Conservation (phyloP, 2,888 invertebrate species). For the Stictocephala bisonia region DNA sequence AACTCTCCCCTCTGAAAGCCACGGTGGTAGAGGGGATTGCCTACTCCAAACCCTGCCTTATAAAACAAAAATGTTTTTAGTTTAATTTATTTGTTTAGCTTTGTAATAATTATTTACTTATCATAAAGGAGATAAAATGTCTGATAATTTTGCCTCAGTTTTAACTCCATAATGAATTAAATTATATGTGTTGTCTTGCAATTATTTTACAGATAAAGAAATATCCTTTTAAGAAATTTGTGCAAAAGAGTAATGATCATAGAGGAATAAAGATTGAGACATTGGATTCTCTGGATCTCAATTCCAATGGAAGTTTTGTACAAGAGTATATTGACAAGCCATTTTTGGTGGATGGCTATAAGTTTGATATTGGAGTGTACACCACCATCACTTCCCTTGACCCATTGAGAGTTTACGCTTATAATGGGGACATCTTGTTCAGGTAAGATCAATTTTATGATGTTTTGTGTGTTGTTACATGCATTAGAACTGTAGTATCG, state of each 20-base stretch:
- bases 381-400: slow-evolving; percentile 90
- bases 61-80: too few relatives aligned
- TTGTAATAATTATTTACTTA: too few relatives aligned
- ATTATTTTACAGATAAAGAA: slow-evolving; percentile 65
- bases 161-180: not conserved
- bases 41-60: too few relatives aligned
- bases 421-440: slow-evolving; percentile 89
- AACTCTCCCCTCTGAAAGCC: too few relatives aligned
- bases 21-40: too few relatives aligned
- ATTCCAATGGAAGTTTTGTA: slow-evolving; percentile 80
- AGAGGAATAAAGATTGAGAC: slow-evolving; percentile 84
- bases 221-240: slow-evolving; percentile 80
- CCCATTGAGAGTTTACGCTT: slow-evolving; percentile 89
- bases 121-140: too few relatives aligned
- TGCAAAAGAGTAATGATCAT: slow-evolving; percentile 93
- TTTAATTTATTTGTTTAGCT: too few relatives aligned
- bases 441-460: too few relatives aligned
- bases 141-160: not conserved
- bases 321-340: slow-evolving; percentile 93
- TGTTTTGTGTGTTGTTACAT: too few relatives aligned
- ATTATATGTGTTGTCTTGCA: not conserved
- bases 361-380: slow-evolving; percentile 97
- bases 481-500: too few relatives aligned
- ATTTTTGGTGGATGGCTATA: slow-evolving; percentile 89
- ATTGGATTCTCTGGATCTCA: slow-evolving; percentile 77